These are phyloP conservation scores for Mionectes olivaceus DNA, from an alignment of 2,797 vertebrate species.

Conservation along the genomic window DNA sequence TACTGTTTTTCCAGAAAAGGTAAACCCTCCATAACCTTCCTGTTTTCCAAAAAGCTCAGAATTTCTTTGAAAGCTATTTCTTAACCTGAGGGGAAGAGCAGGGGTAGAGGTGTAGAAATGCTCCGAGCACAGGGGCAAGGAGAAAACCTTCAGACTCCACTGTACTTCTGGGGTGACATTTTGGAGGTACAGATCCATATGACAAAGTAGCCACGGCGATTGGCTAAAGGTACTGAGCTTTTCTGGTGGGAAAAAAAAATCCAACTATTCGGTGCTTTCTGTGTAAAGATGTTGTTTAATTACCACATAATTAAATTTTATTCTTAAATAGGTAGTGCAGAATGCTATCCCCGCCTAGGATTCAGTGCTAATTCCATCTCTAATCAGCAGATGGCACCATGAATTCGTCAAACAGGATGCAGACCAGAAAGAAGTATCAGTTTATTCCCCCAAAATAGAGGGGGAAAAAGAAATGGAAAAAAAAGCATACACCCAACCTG, in stretches of 20 bases:
- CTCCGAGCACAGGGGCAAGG: neutral
- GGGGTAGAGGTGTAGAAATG: neutral
- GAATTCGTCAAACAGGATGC: conserved; percentile 53
- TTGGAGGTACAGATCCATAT: neutral
- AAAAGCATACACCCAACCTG: neutral
- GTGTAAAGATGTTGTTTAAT: neutral
- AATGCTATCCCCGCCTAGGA: neutral
- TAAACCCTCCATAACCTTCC: neutral
- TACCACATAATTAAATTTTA: neutral
- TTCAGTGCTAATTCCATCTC: neutral
- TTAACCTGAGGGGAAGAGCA: neutral
- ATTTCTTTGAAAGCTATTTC: neutral
- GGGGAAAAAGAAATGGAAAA: neutral
- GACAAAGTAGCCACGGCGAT: neutral
- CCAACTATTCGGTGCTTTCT: neutral
- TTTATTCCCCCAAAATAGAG: neutral
- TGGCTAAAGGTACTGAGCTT: neutral
- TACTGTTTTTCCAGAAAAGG: neutral
- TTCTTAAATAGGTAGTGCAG: neutral
- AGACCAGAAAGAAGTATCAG: neutral
- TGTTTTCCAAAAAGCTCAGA: neutral
- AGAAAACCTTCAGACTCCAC: neutral
- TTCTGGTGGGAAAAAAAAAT: neutral
- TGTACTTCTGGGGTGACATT: neutral
- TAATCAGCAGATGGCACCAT: conserved; percentile 76